phyloP scores from a whole-genome alignment of 2,888 invertebrate genomes.

The Cactoblastis cactorum region DNA sequence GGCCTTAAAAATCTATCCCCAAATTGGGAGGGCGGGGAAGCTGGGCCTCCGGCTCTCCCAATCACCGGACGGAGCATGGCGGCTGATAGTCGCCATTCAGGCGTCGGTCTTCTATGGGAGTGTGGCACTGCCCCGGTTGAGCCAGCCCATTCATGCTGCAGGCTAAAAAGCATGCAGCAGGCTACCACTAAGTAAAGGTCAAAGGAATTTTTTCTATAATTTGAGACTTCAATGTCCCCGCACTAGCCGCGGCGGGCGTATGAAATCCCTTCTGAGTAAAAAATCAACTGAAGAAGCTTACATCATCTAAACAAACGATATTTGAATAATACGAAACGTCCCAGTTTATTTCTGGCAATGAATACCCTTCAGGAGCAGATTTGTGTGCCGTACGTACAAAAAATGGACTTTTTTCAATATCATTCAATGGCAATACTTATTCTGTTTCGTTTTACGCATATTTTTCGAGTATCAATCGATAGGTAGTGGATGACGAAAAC shows the following conservation, averaged over 20 bases:
- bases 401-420: constrained; percentile 17
- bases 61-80: no score
- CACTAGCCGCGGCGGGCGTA: neutral
- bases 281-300: constrained; percentile 35
- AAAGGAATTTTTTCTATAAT: no score
- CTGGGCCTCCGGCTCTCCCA: no score
- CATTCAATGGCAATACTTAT: constrained; percentile 6
- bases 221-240: neutral
- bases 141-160: no score
- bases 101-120: no score
- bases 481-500: neutral
- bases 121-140: no score
- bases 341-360: constrained; percentile 28
- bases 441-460: neutral
- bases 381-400: constrained; percentile 21
- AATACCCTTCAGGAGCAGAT: constrained; percentile 24
- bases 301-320: constrained; percentile 36
- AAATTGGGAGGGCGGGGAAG: no score
- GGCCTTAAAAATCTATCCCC: no score
- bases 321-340: constrained; percentile 38
- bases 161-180: no score
- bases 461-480: constrained; percentile 6
- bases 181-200: no score
- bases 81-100: no score
- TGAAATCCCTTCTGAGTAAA: constrained; percentile 27